These are phyloP conservation scores for Mustelus asterias DNA, from an alignment of 2,113 vertebrate genomes.

Conservation along the genomic window DNA sequence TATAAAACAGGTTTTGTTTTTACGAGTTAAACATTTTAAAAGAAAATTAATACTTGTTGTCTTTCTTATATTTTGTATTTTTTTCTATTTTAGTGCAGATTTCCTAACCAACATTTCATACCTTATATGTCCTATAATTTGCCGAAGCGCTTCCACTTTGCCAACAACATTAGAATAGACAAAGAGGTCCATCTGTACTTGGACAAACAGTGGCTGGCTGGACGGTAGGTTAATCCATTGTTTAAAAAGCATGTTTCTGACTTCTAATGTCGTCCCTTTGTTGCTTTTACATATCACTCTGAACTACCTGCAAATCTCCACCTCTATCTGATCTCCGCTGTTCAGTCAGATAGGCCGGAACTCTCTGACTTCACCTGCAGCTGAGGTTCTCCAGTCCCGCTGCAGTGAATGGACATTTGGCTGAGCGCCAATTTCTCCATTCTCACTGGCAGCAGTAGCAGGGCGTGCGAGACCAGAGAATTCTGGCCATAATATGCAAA, in stretches of 20 bases:
- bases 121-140: slow-evolving; percentile 81
- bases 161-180: slow-evolving; percentile 80
- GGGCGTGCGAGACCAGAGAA: no score
- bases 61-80: neutral
- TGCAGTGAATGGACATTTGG: no score
- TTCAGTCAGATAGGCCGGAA: neutral
- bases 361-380: no score
- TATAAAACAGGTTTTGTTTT: neutral
- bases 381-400: no score
- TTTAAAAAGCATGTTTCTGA: no score
- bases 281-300: neutral
- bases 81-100: slow-evolving; percentile 68
- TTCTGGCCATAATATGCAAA: neutral
- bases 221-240: slow-evolving; percentile 55
- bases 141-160: slow-evolving; percentile 88
- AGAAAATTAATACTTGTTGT: neutral
- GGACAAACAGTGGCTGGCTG: slow-evolving; percentile 76
- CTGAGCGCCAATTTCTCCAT: no score
- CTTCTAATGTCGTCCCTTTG: neutral
- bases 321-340: neutral
- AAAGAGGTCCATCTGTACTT: slow-evolving; percentile 73
- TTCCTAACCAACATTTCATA: slow-evolving; percentile 71
- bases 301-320: neutral
- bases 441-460: no score
- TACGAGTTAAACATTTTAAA: neutral